Conservation (phyloP, 2,113 vertebrate species). For the Amazona guildingii region DNA sequence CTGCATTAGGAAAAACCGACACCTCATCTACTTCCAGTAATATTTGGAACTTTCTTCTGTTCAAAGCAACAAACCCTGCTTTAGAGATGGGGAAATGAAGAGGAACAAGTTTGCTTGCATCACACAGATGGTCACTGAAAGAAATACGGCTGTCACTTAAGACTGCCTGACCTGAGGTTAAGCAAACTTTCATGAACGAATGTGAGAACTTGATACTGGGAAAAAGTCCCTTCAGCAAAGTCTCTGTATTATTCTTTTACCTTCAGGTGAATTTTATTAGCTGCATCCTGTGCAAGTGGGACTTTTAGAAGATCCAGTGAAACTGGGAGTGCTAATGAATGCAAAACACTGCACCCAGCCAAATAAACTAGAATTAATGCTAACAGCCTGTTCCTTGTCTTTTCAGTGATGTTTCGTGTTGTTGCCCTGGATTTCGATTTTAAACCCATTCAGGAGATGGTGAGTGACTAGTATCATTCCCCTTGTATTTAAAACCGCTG, state of each 20-base stretch:
- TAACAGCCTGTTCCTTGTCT: background rate
- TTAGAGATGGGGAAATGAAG: background rate
- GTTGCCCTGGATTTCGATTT: constrained; percentile 59
- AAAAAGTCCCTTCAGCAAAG: background rate
- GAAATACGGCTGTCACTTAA: background rate
- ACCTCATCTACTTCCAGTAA: background rate
- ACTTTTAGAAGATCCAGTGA: background rate
- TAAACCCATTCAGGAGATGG: constrained; percentile 44
- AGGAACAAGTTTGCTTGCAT: background rate
- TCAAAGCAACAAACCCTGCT: background rate
- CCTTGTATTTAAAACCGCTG: background rate
- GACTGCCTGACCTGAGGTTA: background rate
- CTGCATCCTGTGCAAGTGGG: background rate
- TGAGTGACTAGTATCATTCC: constrained; percentile 2
- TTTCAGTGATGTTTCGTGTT: constrained; percentile 62
- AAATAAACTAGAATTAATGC: background rate
- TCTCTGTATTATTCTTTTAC: background rate
- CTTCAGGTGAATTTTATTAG: background rate
- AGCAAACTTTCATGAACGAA: background rate
- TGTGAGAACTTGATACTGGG: background rate
- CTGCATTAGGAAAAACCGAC: background rate
- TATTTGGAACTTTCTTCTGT: background rate
- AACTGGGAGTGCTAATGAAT: background rate
- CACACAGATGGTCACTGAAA: background rate
- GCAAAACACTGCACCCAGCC: background rate